A percentile compares a stretch with the other conserved stretches of the same genome.
phyloP scores from a whole-genome alignment of 2,888 invertebrate species.

The Polyploca ridens region DNA sequence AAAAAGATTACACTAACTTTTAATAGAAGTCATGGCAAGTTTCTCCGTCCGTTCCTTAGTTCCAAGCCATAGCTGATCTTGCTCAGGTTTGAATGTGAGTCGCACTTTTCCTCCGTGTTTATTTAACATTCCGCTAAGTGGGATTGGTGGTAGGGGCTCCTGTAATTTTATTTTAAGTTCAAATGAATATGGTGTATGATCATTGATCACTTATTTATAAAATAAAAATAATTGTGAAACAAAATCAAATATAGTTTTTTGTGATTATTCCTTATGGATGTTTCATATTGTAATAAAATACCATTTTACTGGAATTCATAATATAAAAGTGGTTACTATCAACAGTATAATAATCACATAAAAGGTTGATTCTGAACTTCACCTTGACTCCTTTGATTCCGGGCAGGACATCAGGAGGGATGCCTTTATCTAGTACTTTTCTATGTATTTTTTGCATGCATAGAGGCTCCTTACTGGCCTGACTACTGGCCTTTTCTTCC shows the following conservation, averaged over 20 bases:
- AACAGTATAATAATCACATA: too few species aligned
- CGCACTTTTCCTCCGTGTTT: constrained; percentile 95
- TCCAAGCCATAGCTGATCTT: constrained; percentile 95
- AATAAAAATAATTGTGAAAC: too few species aligned
- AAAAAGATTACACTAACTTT: constrained; percentile 83
- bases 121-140: constrained; percentile 95
- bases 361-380: constrained; percentile 24
- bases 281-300: too few species aligned
- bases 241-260: too few species aligned
- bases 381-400: constrained; percentile 92
- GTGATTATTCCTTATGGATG: too few species aligned
- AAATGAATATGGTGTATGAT: too few species aligned
- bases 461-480: constrained; percentile 87
- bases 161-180: constrained; percentile 62
- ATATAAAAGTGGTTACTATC: too few species aligned
- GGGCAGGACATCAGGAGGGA: constrained; percentile 95
- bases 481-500: constrained; percentile 85
- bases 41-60: constrained; percentile 97
- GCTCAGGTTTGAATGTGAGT: constrained; percentile 95
- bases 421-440: constrained; percentile 94
- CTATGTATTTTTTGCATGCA: constrained; percentile 92
- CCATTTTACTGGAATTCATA: too few species aligned
- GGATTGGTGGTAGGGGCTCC: constrained; percentile 92
- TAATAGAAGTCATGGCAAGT: constrained; percentile 95
- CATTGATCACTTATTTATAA: too few species aligned